Conservation (phyloP, 2,888 invertebrate genomes). For the Smittia sp. region DNA sequence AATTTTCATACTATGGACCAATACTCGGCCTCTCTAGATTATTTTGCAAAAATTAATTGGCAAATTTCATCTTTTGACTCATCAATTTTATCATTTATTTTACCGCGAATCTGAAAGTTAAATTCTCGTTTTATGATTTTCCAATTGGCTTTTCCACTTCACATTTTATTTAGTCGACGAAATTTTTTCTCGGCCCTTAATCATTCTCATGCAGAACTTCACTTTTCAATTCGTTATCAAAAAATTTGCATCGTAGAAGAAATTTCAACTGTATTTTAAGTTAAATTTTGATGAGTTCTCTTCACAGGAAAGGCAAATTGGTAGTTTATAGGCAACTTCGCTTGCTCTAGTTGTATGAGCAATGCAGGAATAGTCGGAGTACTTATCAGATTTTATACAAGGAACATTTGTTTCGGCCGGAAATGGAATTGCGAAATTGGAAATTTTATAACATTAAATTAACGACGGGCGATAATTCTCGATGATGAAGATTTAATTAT, state of each 20-base stretch:
- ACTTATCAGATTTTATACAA: too few relatives aligned
- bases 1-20: too few relatives aligned
- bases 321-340: too few relatives aligned
- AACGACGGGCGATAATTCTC: neutral
- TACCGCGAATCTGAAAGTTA: neutral
- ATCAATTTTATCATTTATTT: constrained; percentile 6
- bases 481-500: neutral
- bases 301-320: too few relatives aligned
- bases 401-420: neutral
- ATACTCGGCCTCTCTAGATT: neutral
- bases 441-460: neutral
- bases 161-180: neutral
- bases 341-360: too few relatives aligned
- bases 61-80: neutral
- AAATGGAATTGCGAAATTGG: neutral
- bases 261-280: neutral
- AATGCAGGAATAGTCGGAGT: too few relatives aligned
- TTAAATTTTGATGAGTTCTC: neutral
- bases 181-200: neutral
- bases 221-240: neutral
- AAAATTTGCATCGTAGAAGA: neutral
- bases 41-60: constrained; percentile 6
- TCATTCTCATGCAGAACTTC: neutral
- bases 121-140: neutral
- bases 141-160: constrained; percentile 19